Base-by-base conservation (phyloP, 1,140 invertebrate genomes). In the Luehdorfia chinensis region DNA sequence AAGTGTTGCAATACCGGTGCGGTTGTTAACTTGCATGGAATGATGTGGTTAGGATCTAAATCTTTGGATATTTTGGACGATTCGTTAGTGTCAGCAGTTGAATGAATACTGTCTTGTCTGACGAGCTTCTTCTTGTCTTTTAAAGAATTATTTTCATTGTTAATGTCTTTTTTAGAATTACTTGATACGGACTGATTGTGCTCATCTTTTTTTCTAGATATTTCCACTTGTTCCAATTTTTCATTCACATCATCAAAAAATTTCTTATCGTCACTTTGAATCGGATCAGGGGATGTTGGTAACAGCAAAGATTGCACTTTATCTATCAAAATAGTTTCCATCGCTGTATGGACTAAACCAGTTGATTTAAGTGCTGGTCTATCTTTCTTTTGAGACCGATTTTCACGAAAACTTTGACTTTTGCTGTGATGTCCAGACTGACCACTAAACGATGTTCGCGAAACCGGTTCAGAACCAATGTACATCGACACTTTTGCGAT, bases 251-350 rank as follows among this genome's bases (percentile, higher is more conserved):
- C 70, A 36, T 71, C 60, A 46, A 86, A 84, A 48, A 86, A 86
- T 52, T 78, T 66, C 39, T 66, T 64, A 16, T 66, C 59, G 3
- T 62, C 50, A 12, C 28, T 21, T 41, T 62, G 52, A 28, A 50
- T 32, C 0, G 56, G 59, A 27, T 74, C 71, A 4, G 77, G 81
- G 5, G 78, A 75, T 6, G 83, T 69, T 2, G 79, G 76, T 53
- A 83, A 52, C 15, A 84, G 60, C 9, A 85, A 51, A 19, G 70
- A 70, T 44, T 78, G 72, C 2, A 87, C 81, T 66, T 80, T 87
- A 39, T 88, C 87, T 28, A 89, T 75, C 8, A 88, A 61, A 25
- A 88, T 88, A 19, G 87, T 88, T 56, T 88, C 80, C 71, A 88
- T 87, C 11, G 88, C 87, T 15, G 84, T 88, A 11, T 79, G 77